phyloP scores from a whole-genome alignment of 2,888 invertebrate genomes.

The Chrysotoxum bicinctum region DNA sequence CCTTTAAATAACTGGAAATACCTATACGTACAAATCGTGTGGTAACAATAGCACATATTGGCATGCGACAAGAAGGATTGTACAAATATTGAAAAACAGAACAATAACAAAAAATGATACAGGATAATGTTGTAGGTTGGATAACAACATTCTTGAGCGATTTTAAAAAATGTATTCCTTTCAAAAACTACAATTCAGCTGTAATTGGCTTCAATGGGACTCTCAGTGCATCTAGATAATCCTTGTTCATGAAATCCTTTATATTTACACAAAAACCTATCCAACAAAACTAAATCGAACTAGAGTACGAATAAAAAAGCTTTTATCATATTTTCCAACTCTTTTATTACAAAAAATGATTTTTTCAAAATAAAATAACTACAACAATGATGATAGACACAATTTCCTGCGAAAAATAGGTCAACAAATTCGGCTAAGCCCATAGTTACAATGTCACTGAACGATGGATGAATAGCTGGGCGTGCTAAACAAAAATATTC shows the following conservation, averaged over 20 bases:
- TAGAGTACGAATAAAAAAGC: background rate
- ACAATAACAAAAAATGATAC: too few relatives aligned
- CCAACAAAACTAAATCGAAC: background rate
- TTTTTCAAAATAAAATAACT: background rate
- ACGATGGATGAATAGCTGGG: slow-evolving; percentile 7
- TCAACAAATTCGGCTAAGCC: slow-evolving; percentile 41
- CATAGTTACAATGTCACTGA: slow-evolving; percentile 57
- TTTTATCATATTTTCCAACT: slow-evolving; percentile 9
- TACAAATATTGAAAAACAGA: too few relatives aligned
- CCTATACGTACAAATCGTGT: too few relatives aligned
- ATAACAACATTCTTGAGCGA: background rate
- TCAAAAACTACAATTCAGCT: background rate
- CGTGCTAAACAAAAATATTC: background rate
- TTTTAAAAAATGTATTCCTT: background rate
- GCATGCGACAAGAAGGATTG: background rate
- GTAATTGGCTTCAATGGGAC: background rate
- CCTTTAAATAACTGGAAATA: background rate
- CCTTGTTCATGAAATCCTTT: background rate
- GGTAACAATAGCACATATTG: too few relatives aligned
- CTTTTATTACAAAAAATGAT: background rate
- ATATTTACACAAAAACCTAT: background rate
- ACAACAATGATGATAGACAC: slow-evolving; percentile 13
- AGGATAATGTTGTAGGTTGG: too few relatives aligned
- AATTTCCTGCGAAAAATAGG: slow-evolving; percentile 45
- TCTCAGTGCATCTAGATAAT: slow-evolving; percentile 1